These are phyloP conservation scores for Periphyllus acericola DNA, from an alignment of 2,888 invertebrate genomes.

Conservation along the genomic window DNA sequence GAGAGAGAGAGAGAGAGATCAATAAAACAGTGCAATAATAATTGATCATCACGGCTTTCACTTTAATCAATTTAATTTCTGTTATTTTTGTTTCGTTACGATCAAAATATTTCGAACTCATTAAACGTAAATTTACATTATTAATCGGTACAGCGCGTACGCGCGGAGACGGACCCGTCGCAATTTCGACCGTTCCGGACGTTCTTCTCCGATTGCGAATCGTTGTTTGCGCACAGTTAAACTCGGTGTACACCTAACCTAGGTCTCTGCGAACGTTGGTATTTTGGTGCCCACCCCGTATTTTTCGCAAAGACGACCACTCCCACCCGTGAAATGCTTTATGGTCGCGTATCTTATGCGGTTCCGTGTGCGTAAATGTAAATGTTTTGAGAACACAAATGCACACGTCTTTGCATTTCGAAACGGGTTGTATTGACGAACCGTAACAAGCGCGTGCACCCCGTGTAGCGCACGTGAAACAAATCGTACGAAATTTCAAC, in stretches of 20 bases:
- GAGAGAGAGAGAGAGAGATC: neutral
- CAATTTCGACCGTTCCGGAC: neutral
- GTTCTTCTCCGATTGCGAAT: neutral
- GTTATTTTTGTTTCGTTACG: constrained; percentile 41
- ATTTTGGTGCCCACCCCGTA: neutral
- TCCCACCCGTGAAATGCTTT: no score
- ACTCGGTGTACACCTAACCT: no score
- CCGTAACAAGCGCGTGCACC: no score
- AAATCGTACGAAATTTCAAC: no score
- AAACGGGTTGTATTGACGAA: no score
- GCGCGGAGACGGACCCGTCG: neutral
- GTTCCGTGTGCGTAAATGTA: no score
- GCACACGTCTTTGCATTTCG: no score
- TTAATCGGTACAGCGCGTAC: neutral
- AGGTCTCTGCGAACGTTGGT: neutral
- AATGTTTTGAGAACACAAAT: no score
- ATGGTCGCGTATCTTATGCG: no score
- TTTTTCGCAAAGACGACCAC: neutral
- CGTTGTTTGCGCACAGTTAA: neutral
- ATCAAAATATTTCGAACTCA: constrained; percentile 15
- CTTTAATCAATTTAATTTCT: constrained; percentile 40
- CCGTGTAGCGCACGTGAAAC: no score
- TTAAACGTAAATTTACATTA: neutral
- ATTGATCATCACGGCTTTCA: constrained; percentile 46
- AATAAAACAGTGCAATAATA: constrained; percentile 28